Evolutionary conservation across 2,797 vertebrate species (phyloP).

Genomic region (Antrozous pallidus): DNA sequence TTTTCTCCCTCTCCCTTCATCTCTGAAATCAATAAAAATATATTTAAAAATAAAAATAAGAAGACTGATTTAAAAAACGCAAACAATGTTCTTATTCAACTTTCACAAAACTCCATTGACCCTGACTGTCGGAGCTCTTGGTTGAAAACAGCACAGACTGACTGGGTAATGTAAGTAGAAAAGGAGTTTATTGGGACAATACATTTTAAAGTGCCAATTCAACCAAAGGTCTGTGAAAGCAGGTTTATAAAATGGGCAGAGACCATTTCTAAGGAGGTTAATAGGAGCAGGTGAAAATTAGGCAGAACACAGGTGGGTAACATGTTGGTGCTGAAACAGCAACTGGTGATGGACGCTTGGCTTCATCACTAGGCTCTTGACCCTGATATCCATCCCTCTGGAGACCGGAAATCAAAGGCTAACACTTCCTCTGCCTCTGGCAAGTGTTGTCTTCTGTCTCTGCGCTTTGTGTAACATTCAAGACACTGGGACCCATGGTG

Average conservation of each 20-base stretch:
- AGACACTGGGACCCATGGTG: background rate
- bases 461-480: background rate
- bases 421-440: background rate
- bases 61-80: background rate
- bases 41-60: background rate
- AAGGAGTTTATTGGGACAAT: background rate
- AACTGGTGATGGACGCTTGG: rapidly evolving
- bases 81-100: background rate
- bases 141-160: background rate
- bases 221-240: background rate
- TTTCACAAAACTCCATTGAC: background rate
- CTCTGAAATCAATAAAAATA: no score
- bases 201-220: background rate
- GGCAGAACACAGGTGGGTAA: rapidly evolving
- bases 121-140: background rate
- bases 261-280: background rate
- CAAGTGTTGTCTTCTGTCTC: background rate
- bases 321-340: background rate
- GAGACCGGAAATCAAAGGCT: background rate
- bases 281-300: background rate
- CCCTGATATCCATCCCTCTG: background rate
- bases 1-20: no score
- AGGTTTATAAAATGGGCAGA: background rate
- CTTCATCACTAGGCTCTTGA: background rate
- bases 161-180: background rate